phyloP scores from a whole-genome alignment of 2,888 invertebrate species.

The Hypomecis punctinalis region DNA sequence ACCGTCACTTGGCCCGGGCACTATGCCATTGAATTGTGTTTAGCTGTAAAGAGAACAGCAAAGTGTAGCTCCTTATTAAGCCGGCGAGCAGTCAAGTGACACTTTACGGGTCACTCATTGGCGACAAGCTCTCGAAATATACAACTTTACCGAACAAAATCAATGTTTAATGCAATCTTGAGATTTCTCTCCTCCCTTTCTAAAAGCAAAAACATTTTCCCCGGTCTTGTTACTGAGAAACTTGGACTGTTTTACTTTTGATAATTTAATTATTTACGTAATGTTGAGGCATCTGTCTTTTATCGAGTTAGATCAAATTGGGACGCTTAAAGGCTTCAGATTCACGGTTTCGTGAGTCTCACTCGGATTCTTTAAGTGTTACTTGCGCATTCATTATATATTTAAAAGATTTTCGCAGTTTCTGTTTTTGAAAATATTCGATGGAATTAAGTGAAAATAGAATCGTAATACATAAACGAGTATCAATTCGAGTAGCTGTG shows the following conservation, averaged over 20 bases:
- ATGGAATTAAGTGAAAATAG: background rate
- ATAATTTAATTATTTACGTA: slow-evolving; percentile 46
- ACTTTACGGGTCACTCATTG: slow-evolving; percentile 72
- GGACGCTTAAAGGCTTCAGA: slow-evolving; percentile 23
- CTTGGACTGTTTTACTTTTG: slow-evolving; percentile 33
- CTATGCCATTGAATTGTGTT: slow-evolving; percentile 29
- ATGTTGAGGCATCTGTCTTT: slow-evolving; percentile 39
- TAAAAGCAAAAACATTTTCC: slow-evolving; percentile 33
- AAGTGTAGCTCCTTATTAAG: slow-evolving; percentile 75
- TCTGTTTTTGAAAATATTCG: background rate
- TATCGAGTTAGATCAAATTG: slow-evolving; percentile 40
- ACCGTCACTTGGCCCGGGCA: slow-evolving; percentile 56
- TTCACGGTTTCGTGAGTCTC: slow-evolving; percentile 16
- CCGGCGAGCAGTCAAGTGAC: slow-evolving; percentile 72
- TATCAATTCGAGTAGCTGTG: background rate
- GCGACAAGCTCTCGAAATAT: slow-evolving; percentile 65
- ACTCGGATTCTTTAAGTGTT: slow-evolving; percentile 2
- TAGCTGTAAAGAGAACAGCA: slow-evolving; percentile 50
- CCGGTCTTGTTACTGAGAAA: slow-evolving; percentile 32
- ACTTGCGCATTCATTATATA: slow-evolving; percentile 7
- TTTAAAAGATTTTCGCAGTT: background rate
- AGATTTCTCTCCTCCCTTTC: slow-evolving; percentile 32
- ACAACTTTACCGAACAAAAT: slow-evolving; percentile 52
- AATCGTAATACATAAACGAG: background rate
- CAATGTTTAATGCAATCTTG: slow-evolving; percentile 54